These are phyloP conservation scores for Arion vulgaris DNA, from an alignment of 1,140 invertebrate species.

Conservation along the genomic window DNA sequence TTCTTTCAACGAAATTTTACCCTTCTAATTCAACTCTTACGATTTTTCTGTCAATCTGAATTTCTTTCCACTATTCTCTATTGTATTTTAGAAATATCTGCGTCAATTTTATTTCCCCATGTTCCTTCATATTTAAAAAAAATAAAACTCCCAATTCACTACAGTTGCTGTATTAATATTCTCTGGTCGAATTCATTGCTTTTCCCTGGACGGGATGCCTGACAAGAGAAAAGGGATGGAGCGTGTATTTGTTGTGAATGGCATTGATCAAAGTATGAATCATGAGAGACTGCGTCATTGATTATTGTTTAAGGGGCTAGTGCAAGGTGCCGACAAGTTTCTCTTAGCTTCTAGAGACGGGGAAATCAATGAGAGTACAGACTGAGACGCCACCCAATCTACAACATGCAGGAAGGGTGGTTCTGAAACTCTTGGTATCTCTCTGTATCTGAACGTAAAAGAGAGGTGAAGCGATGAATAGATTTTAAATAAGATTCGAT, in stretches of 20 bases:
- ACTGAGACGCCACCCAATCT: neutral
- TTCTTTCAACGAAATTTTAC: too few species aligned
- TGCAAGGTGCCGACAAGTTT: slow-evolving; percentile 6
- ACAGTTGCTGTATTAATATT: neutral
- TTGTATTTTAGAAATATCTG: too few species aligned
- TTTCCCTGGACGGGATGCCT: neutral
- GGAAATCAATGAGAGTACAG: neutral
- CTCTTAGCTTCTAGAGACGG: neutral
- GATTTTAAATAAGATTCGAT: neutral
- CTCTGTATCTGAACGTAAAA: neutral
- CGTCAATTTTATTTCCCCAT: too few species aligned
- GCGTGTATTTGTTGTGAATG: neutral
- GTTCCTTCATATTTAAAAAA: too few species aligned
- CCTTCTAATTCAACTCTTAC: too few species aligned
- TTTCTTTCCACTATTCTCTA: too few species aligned
- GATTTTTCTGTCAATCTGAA: too few species aligned
- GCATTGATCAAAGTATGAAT: slow-evolving; percentile 6
- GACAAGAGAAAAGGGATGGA: neutral
- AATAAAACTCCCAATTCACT: too few species aligned
- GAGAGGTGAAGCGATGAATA: neutral
- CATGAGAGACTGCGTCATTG: neutral
- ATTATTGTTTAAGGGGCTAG: slow-evolving; percentile 1
- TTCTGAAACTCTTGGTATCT: neutral
- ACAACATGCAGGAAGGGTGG: neutral
- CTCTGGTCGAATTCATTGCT: neutral